Conservation (phyloP, 2,113 vertebrate species). For the Zosterops pallidus region DNA sequence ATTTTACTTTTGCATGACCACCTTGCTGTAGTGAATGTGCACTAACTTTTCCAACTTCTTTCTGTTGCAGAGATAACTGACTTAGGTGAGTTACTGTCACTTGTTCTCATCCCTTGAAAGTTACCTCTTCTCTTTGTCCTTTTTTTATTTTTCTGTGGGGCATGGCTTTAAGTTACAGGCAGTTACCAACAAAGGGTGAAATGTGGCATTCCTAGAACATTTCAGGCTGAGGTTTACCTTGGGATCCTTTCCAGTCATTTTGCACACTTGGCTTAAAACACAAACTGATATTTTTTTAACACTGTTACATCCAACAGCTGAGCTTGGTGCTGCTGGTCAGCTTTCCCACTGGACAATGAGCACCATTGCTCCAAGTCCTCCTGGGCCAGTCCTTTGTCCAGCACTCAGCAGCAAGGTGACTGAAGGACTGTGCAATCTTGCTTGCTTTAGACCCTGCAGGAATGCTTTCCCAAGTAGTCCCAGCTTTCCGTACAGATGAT, state of each 20-base stretch:
- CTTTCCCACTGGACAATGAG: not conserved
- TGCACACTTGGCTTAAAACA: not conserved
- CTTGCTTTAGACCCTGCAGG: not conserved
- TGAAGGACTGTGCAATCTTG: not conserved
- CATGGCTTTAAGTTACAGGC: not conserved
- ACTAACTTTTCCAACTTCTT: slow-evolving; percentile 70
- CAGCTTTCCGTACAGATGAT: not conserved
- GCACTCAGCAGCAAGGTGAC: not conserved
- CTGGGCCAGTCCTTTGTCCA: not conserved
- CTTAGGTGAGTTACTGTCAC: slow-evolving; percentile 77
- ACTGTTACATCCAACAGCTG: not conserved
- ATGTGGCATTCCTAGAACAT: not conserved
- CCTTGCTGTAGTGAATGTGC: slow-evolving; percentile 12
- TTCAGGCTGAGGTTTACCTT: not conserved
- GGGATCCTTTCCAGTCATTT: not conserved
- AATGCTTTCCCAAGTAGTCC: not conserved
- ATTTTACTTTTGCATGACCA: not conserved
- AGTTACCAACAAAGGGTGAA: not conserved
- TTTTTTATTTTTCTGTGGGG: not conserved
- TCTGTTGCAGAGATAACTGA: slow-evolving; percentile 83
- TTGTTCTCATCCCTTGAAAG: not conserved
- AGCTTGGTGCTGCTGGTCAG: not conserved
- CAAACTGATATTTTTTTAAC: accelerated
- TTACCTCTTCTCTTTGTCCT: not conserved
- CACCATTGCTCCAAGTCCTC: not conserved